Evolutionary conservation across 2,797 vertebrate species (phyloP).

Genomic region (Gallinago solitaria): DNA sequence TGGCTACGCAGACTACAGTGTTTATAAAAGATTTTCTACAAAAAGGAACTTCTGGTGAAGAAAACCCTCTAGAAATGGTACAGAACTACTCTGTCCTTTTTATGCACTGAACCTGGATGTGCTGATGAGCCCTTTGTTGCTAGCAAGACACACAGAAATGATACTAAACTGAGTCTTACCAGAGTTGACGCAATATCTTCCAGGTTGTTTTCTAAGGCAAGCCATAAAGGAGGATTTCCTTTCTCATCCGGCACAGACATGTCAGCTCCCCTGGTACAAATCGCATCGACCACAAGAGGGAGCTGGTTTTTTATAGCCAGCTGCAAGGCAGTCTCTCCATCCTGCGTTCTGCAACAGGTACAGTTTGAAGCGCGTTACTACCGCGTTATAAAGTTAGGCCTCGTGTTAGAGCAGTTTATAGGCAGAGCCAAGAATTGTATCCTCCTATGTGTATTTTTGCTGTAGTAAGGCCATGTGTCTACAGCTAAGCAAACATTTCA

Average conservation of each 20-base stretch:
- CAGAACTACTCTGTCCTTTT: background rate
- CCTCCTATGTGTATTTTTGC: accelerated
- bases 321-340: conserved; percentile 95
- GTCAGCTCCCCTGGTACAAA: conserved; percentile 96
- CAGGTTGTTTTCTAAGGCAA: conserved; percentile 88
- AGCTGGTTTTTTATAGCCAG: conserved; percentile 96
- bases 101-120: background rate
- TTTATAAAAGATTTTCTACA: background rate
- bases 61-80: background rate
- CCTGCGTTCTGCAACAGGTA: conserved; percentile 85
- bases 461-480: background rate
- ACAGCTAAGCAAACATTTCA: background rate
- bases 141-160: background rate
- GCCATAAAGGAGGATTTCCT: conserved; percentile 94
- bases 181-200: conserved; percentile 98
- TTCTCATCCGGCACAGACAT: conserved; percentile 95
- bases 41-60: background rate
- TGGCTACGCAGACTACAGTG: background rate
- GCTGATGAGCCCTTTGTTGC: background rate
- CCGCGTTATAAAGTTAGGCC: background rate
- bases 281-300: conserved; percentile 95
- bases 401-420: background rate
- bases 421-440: background rate
- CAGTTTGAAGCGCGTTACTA: background rate
- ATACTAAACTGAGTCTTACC: conserved; percentile 75